phyloP scores from a whole-genome alignment of 2,888 invertebrate genomes.

The Rhingia rostrata region DNA sequence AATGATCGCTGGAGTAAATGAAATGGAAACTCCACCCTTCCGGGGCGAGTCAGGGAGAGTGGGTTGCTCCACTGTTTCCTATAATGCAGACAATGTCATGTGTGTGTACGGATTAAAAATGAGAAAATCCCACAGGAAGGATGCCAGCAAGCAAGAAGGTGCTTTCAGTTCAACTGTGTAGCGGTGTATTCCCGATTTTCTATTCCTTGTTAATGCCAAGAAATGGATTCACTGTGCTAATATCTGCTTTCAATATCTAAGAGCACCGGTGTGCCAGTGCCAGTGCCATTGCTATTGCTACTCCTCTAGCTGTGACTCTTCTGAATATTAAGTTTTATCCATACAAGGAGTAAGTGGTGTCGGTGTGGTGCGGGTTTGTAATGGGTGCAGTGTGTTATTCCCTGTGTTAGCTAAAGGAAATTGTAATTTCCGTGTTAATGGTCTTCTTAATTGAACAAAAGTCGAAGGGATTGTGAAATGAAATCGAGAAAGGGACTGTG shows the following conservation, averaged over 20 bases:
- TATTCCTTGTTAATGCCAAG: constrained; percentile 60
- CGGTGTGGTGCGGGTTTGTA: neutral
- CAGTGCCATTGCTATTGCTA: constrained; percentile 25
- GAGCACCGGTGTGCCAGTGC: constrained; percentile 27
- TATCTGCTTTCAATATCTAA: constrained; percentile 64
- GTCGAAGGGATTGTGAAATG: constrained; percentile 74
- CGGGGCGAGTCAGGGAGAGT: neutral
- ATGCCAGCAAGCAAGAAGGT: constrained; percentile 17
- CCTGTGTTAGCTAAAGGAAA: constrained; percentile 71
- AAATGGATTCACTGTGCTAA: constrained; percentile 62
- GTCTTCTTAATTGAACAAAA: constrained; percentile 74
- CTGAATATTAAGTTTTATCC: constrained; percentile 73
- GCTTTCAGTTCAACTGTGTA: neutral
- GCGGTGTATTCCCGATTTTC: constrained; percentile 45
- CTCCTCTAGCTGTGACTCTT: constrained; percentile 43
- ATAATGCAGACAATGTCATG: constrained; percentile 22
- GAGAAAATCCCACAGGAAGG: constrained; percentile 9
- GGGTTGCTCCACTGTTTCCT: constrained; percentile 2
- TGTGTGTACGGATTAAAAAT: constrained; percentile 41
- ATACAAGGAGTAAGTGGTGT: constrained; percentile 3
- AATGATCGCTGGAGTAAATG: constrained; percentile 57
- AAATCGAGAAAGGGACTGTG: constrained; percentile 42
- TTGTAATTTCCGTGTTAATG: constrained; percentile 74
- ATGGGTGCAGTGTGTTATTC: constrained; percentile 51
- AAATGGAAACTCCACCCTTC: constrained; percentile 50